Percentiles rank a stretch among this genome's conserved stretches.
These are phyloP conservation scores for Aptenodytes patagonicus DNA, from an alignment of 2,113 vertebrate genomes.

Conservation along the genomic window DNA sequence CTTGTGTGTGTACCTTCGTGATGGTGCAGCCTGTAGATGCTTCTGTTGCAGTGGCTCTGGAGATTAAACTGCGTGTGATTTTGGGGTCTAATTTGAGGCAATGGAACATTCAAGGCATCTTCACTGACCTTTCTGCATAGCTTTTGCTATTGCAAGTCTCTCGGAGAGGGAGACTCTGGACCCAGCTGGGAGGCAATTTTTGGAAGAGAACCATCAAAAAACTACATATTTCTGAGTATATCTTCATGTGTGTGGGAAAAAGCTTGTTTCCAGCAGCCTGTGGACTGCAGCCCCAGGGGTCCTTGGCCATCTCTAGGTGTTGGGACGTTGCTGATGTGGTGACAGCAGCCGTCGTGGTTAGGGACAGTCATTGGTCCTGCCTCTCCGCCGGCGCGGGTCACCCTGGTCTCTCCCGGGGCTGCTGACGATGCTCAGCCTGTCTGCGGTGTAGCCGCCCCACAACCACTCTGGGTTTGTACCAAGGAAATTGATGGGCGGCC, in stretches of 20 bases:
- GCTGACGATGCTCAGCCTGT: accelerated
- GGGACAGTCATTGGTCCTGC: neutral
- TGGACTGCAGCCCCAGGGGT: neutral
- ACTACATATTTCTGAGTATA: accelerated
- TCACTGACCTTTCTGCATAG: neutral
- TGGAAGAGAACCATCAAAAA: neutral
- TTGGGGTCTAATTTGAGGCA: neutral
- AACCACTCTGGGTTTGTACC: accelerated
- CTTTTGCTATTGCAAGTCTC: neutral
- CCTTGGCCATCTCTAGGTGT: neutral
- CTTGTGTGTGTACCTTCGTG: neutral
- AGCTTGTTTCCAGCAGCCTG: neutral
- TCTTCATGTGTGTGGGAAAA: accelerated
- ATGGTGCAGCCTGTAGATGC: neutral
- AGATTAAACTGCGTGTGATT: neutral
- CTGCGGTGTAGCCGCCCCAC: accelerated
- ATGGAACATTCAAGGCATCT: neutral
- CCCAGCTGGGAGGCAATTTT: neutral
- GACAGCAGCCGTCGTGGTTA: accelerated
- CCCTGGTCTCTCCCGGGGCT: neutral
- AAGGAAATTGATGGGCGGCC: neutral
- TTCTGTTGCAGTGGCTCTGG: neutral
- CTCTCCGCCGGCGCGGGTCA: accelerated
- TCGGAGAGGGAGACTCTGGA: neutral
- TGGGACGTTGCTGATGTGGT: accelerated